Conservation (phyloP, 2,113 vertebrate genomes). For the Sclerurus mexicanus region DNA sequence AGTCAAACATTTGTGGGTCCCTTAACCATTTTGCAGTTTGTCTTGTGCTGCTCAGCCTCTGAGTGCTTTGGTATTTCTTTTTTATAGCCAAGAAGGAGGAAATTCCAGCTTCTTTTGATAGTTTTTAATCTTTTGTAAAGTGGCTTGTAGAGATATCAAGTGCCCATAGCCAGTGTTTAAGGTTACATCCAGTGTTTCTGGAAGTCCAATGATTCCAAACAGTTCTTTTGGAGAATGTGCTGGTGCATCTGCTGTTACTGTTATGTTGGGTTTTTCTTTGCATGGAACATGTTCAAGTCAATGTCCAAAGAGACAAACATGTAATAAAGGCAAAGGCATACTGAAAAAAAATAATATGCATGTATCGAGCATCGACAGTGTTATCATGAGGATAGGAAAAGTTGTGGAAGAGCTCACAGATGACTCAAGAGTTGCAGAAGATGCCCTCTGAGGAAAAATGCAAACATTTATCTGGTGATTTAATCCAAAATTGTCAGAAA, state of each 20-base stretch:
- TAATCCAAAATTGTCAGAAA: not conserved
- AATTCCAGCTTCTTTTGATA: not conserved
- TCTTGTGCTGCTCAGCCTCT: not conserved
- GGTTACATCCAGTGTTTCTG: not conserved
- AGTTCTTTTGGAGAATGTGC: not conserved
- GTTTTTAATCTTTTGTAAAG: not conserved
- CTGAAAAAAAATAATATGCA: not conserved
- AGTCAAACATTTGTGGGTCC: not conserved
- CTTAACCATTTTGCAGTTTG: not conserved
- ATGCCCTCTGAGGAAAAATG: not conserved
- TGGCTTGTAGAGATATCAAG: not conserved
- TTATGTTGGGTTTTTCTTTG: not conserved
- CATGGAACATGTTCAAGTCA: not conserved
- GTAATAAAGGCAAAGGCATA: not conserved
- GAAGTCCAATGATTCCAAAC: not conserved
- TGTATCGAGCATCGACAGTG: not conserved
- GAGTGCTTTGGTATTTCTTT: not conserved
- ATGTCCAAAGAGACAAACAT: not conserved
- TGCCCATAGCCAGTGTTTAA: not conserved
- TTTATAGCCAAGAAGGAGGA: not conserved
- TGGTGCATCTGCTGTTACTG: not conserved
- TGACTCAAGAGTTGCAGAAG: not conserved
- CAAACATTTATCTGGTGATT: not conserved
- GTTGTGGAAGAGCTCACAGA: not conserved
- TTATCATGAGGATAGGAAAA: not conserved